Evolutionary conservation across 2,888 invertebrate genomes (phyloP).

Genomic region (Diadegma fenestrale): DNA sequence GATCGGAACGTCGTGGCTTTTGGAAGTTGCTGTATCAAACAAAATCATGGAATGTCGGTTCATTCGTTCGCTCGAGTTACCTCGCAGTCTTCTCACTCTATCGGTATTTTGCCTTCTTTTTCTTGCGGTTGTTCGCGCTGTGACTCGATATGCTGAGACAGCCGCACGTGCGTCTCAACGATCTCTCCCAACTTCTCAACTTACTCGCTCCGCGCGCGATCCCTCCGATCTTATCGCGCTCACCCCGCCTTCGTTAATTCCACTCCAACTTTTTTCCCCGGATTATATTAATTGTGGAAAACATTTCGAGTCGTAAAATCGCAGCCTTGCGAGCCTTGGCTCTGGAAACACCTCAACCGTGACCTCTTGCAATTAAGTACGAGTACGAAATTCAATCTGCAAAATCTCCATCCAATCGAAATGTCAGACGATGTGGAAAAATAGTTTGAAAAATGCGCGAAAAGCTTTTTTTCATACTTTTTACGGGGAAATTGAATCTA

Average conservation of each 20-base stretch:
- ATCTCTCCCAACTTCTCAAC: slow-evolving; percentile 61
- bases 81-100: slow-evolving; percentile 30
- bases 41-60: slow-evolving; percentile 58
- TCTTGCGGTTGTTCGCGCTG: slow-evolving; percentile 39
- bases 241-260: slow-evolving; percentile 13
- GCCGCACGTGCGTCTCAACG: slow-evolving; percentile 63
- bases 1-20: background rate
- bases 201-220: slow-evolving; percentile 42
- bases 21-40: background rate
- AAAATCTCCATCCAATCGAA: background rate
- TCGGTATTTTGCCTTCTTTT: slow-evolving; percentile 23
- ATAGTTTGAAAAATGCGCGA: too few relatives aligned
- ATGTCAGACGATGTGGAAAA: background rate
- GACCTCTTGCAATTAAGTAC: background rate
- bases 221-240: slow-evolving; percentile 17
- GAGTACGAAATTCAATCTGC: background rate
- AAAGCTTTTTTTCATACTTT: background rate
- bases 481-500: background rate
- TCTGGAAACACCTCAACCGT: background rate
- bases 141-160: slow-evolving; percentile 65
- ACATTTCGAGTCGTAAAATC: slow-evolving; percentile 12
- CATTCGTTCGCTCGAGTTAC: slow-evolving; percentile 62
- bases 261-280: background rate
- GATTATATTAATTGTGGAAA: slow-evolving; percentile 22
- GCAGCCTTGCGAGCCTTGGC: background rate